Percentiles rank a stretch among this genome's conserved stretches.
phyloP scores from a whole-genome alignment of 2,888 invertebrate species.

The Pharmacophagus antenor region DNA sequence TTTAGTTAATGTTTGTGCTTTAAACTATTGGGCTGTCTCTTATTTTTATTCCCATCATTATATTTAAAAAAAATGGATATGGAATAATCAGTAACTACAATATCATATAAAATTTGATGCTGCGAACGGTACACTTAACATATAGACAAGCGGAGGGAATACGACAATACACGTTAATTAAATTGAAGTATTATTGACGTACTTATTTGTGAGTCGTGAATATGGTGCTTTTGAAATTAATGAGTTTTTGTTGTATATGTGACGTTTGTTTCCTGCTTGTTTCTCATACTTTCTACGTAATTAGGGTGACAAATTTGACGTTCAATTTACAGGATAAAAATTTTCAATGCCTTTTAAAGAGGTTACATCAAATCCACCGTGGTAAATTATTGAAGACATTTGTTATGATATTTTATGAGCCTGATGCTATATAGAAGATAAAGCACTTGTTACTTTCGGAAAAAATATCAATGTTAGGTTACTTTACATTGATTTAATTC shows the following conservation, averaged over 20 bases:
- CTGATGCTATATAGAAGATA: no score
- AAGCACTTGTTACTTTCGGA: no score
- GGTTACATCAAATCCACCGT: no score
- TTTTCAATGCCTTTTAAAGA: background rate
- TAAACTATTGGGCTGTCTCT: background rate
- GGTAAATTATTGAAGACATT: no score
- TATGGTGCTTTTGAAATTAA: conserved; percentile 16
- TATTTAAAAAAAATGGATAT: background rate
- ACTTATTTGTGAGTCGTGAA: conserved; percentile 8
- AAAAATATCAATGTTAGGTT: no score
- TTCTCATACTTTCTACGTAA: background rate
- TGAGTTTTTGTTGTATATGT: conserved; percentile 7
- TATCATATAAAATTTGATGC: background rate
- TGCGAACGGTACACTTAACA: conserved; percentile 2
- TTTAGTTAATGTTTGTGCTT: background rate
- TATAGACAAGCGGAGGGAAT: conserved; percentile 5
- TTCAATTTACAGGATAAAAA: background rate
- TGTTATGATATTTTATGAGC: no score
- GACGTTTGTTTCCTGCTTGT: conserved; percentile 4
- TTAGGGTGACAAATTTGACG: background rate
- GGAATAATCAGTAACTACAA: background rate
- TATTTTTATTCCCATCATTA: background rate
- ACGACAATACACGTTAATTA: conserved; percentile 24
- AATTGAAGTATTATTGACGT: conserved; percentile 15
- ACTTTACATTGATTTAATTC: no score